These are phyloP conservation scores for Anoncus sp. DNA, from an alignment of 2,888 invertebrate species.

Conservation along the genomic window DNA sequence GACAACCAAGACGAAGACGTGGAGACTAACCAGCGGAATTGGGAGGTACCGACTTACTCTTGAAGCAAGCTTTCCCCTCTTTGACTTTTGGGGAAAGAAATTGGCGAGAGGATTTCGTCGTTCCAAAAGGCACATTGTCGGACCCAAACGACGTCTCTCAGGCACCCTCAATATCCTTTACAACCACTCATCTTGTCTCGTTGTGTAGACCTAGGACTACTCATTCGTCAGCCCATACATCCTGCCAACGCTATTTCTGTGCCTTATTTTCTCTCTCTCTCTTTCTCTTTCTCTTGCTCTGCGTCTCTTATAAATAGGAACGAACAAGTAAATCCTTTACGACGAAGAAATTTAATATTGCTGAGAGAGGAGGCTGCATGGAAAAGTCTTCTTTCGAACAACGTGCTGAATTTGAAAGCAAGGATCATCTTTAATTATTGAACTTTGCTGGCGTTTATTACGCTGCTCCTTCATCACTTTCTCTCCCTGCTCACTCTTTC, in stretches of 20 bases:
- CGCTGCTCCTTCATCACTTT: conserved; percentile 44
- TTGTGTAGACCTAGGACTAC: background rate
- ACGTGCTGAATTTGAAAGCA: too few species aligned
- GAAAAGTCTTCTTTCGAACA: conserved; percentile 50
- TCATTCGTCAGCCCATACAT: conserved; percentile 3
- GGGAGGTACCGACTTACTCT: conserved; percentile 24
- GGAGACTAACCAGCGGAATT: background rate
- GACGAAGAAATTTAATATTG: conserved; percentile 60
- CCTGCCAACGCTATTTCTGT: conserved; percentile 1
- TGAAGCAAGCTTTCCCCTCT: conserved; percentile 19
- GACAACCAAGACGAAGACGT: conserved; percentile 37
- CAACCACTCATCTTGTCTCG: background rate
- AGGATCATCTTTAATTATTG: conserved; percentile 71
- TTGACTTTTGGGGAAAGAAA: conserved; percentile 52
- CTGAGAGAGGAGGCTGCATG: conserved; percentile 12
- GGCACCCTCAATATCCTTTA: conserved; percentile 30
- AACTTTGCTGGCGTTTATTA: conserved; percentile 69
- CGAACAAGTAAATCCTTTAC: conserved; percentile 38
- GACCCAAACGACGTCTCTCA: conserved; percentile 37
- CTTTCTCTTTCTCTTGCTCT: background rate
- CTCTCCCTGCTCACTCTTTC: background rate
- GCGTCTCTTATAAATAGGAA: conserved; percentile 8
- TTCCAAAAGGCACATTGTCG: conserved; percentile 58
- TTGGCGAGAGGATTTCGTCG: conserved; percentile 50
- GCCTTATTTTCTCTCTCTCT: background rate